These are phyloP conservation scores for Drosophila crucigera DNA, from an alignment of 2,888 invertebrate genomes.

Conservation along the genomic window DNA sequence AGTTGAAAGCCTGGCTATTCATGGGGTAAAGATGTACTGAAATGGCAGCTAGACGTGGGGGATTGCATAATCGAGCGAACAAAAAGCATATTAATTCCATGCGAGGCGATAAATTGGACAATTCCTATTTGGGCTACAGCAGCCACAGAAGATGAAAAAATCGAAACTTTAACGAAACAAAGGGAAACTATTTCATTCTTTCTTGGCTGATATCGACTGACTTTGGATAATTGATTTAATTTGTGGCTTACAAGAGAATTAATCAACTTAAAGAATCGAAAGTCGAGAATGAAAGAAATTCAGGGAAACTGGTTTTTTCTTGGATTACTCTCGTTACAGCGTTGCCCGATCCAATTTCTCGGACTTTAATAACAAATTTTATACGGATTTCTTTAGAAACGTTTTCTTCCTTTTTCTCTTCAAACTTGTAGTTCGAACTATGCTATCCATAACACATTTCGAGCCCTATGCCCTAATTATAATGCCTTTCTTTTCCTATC, in stretches of 20 bases:
- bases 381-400: not conserved
- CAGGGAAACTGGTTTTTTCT: not conserved
- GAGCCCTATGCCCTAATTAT: not conserved
- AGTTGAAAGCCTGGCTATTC: constrained; percentile 53
- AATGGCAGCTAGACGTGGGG: constrained; percentile 59
- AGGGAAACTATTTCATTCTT: not conserved
- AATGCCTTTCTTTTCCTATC: not conserved
- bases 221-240: not conserved
- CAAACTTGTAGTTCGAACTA: not conserved
- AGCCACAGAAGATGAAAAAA: not conserved
- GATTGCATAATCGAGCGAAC: constrained; percentile 69
- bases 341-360: not conserved
- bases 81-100: constrained; percentile 12
- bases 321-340: not conserved
- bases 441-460: not conserved
- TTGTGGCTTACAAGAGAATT: not conserved
- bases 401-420: not conserved
- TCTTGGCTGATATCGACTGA: not conserved
- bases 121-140: not conserved
- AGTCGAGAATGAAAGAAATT: not conserved
- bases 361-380: not conserved
- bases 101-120: constrained; percentile 14
- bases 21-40: constrained; percentile 18
- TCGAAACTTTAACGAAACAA: not conserved
- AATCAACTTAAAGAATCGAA: not conserved